A percentile compares a stretch with the other conserved stretches of the same genome.
These are phyloP conservation scores for Poeciliopsis presidionis DNA, from an alignment of 2,797 vertebrate species.

Conservation along the genomic window DNA sequence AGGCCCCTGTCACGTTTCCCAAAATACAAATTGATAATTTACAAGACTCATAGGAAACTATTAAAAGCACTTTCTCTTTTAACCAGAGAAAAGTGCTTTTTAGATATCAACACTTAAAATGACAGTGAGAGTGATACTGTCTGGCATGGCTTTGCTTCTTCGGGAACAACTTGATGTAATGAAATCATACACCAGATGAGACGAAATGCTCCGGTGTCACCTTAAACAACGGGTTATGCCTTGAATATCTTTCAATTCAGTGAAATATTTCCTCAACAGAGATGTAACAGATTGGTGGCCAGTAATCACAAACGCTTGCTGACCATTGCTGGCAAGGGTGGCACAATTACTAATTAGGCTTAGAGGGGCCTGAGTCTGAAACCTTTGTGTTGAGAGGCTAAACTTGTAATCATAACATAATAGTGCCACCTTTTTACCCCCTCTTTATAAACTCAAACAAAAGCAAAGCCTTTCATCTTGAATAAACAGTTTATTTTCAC, in stretches of 20 bases:
- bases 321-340: background rate
- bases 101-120: background rate
- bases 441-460: background rate
- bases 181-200: background rate
- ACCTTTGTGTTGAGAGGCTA: background rate
- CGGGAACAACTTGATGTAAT: background rate
- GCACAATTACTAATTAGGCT: background rate
- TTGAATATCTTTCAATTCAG: background rate
- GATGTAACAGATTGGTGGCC: background rate
- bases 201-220: background rate
- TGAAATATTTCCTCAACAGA: background rate
- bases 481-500: constrained; percentile 34
- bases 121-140: background rate
- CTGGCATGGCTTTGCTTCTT: background rate
- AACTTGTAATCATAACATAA: background rate
- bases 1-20: background rate
- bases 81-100: background rate
- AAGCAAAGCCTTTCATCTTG: constrained; percentile 17
- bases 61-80: background rate
- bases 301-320: background rate
- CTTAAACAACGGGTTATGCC: background rate
- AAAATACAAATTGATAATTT: background rate
- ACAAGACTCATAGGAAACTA: background rate
- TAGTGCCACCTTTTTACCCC: background rate
- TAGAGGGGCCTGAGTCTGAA: background rate